phyloP scores from a whole-genome alignment of 2,113 vertebrate genomes.

The Phycodurus eques region DNA sequence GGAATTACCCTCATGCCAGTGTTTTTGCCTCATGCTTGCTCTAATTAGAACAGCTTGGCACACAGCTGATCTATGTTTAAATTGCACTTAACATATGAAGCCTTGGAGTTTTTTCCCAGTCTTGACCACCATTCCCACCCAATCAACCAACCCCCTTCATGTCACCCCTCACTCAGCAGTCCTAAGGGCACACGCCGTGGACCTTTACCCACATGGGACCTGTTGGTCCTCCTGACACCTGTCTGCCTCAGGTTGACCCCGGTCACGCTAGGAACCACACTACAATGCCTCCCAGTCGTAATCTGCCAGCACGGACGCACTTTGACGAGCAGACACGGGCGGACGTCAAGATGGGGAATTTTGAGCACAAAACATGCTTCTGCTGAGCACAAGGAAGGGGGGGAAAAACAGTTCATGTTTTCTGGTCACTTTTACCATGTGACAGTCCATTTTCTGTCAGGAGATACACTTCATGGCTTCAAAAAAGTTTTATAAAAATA shows the following conservation, averaged over 20 bases:
- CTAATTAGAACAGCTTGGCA: slow-evolving; percentile 65
- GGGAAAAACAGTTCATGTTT: slow-evolving; percentile 62
- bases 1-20: slow-evolving; percentile 66
- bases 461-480: slow-evolving; percentile 53
- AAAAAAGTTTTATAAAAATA: slow-evolving; percentile 47
- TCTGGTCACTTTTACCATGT: slow-evolving; percentile 62
- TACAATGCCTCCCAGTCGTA: slow-evolving; percentile 52
- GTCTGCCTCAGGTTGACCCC: slow-evolving; percentile 66
- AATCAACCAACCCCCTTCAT: neutral
- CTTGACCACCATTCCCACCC: slow-evolving; percentile 29
- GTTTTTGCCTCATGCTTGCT: slow-evolving; percentile 52
- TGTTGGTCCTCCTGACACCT: slow-evolving; percentile 70
- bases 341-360: slow-evolving; percentile 19
- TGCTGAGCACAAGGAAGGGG: neutral
- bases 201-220: slow-evolving; percentile 64
- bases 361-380: slow-evolving; percentile 32
- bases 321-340: slow-evolving; percentile 49
- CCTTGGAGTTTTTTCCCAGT: neutral
- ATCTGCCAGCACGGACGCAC: slow-evolving; percentile 29
- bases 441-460: slow-evolving; percentile 55
- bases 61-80: slow-evolving; percentile 48
- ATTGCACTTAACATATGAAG: slow-evolving; percentile 37
- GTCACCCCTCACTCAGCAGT: slow-evolving; percentile 48
- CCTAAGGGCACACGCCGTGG: slow-evolving; percentile 53
- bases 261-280: slow-evolving; percentile 61